Base-by-base conservation (phyloP, 1,140 invertebrate genomes). In the Diuraphis noxia region DNA sequence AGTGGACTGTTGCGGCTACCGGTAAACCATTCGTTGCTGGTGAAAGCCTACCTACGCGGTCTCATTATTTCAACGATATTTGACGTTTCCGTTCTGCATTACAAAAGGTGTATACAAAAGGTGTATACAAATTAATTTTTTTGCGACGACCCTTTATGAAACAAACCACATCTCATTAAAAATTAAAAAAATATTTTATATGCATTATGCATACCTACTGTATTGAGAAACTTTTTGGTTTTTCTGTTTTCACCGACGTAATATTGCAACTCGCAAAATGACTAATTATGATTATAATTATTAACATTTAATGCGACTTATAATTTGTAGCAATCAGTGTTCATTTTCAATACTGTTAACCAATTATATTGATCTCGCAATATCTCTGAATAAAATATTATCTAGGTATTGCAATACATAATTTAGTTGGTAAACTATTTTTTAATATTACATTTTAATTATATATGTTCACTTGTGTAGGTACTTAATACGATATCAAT, bases 91-190 rank as follows among this genome's bases (percentile, higher is more conserved):
- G 85, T 52, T 49, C 21, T 23, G 85, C 25, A 19, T 84, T 43
- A 43, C 82, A 84, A 43, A 84, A 88, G 38, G 49, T 87, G 49
- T 34, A 52, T 87, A 87, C 19, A 87, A 36, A 87, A 88, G 38
- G 49, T 87, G 49, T 34, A 52, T 87, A 87, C 19, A 87, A 36
- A 87, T 25, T 23, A 36, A 87, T 52, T 52, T 30, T n/a, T 88
- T 88, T 38, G 52, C 85, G 86, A 38, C 52, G 49, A 38, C 52
- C 49, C 34, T 38, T 87, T 25, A 36, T 36, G 5, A 36, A 36
- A 19, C 17, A 46, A 88, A 88, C 87, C 87, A 30, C 87, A 88
- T 72, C 38, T 88, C 86, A 63, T 88, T 88, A 88, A 88, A 88
- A 88, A 38, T 52, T 19, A 23, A 52, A 63, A 52, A 63, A 88